A percentile compares a stretch with the other conserved stretches of the same genome.
phyloP scores from a whole-genome alignment of 2,113 vertebrate species.

The Glareola pratincola region DNA sequence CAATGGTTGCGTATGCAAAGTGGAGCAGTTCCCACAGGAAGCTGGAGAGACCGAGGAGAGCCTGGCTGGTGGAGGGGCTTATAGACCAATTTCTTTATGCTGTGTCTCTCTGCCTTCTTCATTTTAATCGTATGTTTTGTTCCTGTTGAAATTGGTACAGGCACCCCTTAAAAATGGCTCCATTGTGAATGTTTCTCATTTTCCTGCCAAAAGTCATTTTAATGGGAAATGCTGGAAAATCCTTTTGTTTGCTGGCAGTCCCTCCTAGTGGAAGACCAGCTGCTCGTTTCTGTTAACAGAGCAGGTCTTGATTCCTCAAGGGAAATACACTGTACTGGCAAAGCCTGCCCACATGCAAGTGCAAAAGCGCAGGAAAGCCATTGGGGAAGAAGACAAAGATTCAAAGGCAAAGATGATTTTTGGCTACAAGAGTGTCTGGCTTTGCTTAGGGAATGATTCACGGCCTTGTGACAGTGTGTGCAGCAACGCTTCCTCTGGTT shows the following conservation, averaged over 20 bases:
- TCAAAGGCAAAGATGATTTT: background rate
- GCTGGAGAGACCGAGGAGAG: background rate
- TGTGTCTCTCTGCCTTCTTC: background rate
- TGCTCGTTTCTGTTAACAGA: background rate
- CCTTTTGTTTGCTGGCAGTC: background rate
- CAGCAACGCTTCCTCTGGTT: rapidly evolving
- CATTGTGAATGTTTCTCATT: background rate
- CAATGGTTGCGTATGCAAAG: background rate
- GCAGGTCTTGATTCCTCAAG: background rate
- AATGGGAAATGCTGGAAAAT: constrained; percentile 24
- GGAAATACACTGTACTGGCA: background rate
- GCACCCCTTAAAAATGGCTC: background rate
- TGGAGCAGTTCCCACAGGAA: background rate
- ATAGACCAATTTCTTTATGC: background rate
- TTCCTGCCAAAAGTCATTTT: constrained; percentile 37
- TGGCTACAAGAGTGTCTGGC: background rate
- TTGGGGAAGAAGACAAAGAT: background rate
- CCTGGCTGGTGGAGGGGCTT: background rate
- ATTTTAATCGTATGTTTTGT: constrained; percentile 34
- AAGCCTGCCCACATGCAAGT: background rate
- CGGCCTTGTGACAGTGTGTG: rapidly evolving
- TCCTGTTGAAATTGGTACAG: constrained; percentile 20
- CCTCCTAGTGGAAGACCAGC: background rate
- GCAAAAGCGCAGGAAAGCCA: background rate
- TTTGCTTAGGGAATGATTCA: background rate